Conservation (phyloP, 2,888 invertebrate species). For the Megaustenia siamemsis region DNA sequence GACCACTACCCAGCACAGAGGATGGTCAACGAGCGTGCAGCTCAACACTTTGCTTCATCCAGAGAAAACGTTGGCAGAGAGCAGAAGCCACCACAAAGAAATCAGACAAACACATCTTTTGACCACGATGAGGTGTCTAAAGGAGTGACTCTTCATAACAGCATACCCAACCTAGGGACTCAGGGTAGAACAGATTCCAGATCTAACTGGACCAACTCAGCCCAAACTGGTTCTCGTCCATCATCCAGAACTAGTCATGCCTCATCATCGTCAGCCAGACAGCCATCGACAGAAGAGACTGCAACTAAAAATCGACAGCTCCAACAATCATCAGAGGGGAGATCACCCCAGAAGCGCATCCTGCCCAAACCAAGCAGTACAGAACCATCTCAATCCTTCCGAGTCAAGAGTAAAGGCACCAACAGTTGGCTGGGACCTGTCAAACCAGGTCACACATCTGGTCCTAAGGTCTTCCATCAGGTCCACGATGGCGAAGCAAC, state of each 20-base stretch:
- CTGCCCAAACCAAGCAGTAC: slow-evolving; percentile 66
- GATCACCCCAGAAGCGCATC: slow-evolving; percentile 64
- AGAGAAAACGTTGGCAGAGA: background rate
- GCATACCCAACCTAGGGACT: background rate
- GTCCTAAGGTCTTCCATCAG: slow-evolving; percentile 65
- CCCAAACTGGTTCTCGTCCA: slow-evolving; percentile 53
- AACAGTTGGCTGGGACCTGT: slow-evolving; percentile 68
- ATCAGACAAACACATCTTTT: slow-evolving; percentile 32
- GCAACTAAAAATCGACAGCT: slow-evolving; percentile 50
- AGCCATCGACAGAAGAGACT: slow-evolving; percentile 49
- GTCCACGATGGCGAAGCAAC: slow-evolving; percentile 59
- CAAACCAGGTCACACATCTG: slow-evolving; percentile 71
- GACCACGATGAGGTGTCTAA: slow-evolving; percentile 52
- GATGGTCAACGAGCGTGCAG: slow-evolving; percentile 27
- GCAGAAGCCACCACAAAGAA: background rate
- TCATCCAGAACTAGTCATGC: slow-evolving; percentile 54
- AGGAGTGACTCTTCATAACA: background rate
- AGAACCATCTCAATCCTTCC: slow-evolving; percentile 64
- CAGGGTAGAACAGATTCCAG: slow-evolving; percentile 5
- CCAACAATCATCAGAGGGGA: slow-evolving; percentile 59
- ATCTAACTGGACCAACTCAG: slow-evolving; percentile 55
- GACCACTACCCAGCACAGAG: slow-evolving; percentile 27
- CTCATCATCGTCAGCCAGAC: slow-evolving; percentile 49
- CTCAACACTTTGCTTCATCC: slow-evolving; percentile 63
- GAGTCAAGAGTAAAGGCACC: slow-evolving; percentile 71